These are phyloP conservation scores for Globicephala melas DNA, from an alignment of 2,113 vertebrate species.

Conservation along the genomic window DNA sequence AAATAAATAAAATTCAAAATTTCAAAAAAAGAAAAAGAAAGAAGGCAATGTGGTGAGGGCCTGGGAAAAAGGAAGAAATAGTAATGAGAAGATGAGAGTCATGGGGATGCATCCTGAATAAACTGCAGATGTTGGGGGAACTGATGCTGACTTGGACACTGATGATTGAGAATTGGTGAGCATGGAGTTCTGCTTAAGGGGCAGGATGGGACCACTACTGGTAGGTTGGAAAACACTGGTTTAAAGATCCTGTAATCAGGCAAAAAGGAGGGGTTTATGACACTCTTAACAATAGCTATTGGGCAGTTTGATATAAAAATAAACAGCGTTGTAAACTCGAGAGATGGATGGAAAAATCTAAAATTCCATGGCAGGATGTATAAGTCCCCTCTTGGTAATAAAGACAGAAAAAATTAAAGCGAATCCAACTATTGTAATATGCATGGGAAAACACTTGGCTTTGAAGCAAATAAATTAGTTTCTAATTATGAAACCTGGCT, in stretches of 20 bases:
- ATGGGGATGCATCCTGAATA: too few species aligned
- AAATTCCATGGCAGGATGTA: not conserved
- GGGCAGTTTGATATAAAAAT: not conserved
- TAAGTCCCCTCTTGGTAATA: not conserved
- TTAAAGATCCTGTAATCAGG: not conserved
- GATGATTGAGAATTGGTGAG: not conserved
- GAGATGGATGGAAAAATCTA: not conserved
- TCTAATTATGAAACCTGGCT: slow-evolving; percentile 68
- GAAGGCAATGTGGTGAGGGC: not conserved
- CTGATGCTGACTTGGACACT: not conserved
- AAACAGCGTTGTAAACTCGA: not conserved
- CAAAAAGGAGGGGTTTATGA: not conserved
- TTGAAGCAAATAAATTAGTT: slow-evolving; percentile 65
- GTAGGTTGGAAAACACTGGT: not conserved
- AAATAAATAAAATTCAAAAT: too few species aligned
- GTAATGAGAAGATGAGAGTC: not conserved
- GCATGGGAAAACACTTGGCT: not conserved
- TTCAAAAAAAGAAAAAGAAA: not conserved
- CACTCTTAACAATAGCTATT: not conserved
- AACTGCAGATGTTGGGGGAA: not conserved
- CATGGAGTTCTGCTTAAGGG: not conserved
- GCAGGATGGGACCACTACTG: not conserved
- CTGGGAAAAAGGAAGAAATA: not conserved
- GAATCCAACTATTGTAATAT: not conserved
- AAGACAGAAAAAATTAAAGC: not conserved